phyloP scores from a whole-genome alignment of 2,888 invertebrate species.

The Eupithecia inturbata region DNA sequence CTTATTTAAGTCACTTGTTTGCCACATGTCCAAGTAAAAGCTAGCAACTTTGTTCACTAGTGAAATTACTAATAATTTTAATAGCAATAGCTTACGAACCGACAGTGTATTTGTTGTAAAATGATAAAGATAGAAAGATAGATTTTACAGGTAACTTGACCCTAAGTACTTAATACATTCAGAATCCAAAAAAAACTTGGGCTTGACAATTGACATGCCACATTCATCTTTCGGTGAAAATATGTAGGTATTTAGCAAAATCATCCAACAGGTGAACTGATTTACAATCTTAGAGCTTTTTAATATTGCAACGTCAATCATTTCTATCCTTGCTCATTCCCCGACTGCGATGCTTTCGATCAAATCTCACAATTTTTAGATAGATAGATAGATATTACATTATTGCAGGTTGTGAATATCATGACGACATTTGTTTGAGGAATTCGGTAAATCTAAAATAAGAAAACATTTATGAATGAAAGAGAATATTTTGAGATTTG shows the following conservation, averaged over 20 bases:
- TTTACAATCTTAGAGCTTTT: not conserved
- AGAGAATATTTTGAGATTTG: not conserved
- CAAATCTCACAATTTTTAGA: not conserved
- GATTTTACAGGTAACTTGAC: not conserved
- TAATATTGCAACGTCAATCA: not conserved
- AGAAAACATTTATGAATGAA: not conserved
- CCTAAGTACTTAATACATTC: not conserved
- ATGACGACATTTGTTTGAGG: not conserved
- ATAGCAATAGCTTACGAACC: not conserved
- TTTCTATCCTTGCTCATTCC: not conserved
- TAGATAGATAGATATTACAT: too few species aligned
- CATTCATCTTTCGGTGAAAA: not conserved
- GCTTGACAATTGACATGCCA: not conserved
- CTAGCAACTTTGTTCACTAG: slow-evolving; percentile 18
- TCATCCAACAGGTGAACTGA: not conserved
- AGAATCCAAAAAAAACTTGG: not conserved
- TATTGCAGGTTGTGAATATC: not conserved
- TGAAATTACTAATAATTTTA: slow-evolving; percentile 1
- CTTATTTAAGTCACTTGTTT: slow-evolving; percentile 36
- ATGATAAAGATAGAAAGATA: not conserved
- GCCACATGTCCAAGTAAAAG: slow-evolving; percentile 38
- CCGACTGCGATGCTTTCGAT: not conserved
- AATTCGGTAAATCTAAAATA: not conserved
- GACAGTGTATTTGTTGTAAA: not conserved
- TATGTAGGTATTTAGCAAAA: not conserved